Conservation (phyloP, 2,113 vertebrate genomes). For the Lepisosteus oculatus region DNA sequence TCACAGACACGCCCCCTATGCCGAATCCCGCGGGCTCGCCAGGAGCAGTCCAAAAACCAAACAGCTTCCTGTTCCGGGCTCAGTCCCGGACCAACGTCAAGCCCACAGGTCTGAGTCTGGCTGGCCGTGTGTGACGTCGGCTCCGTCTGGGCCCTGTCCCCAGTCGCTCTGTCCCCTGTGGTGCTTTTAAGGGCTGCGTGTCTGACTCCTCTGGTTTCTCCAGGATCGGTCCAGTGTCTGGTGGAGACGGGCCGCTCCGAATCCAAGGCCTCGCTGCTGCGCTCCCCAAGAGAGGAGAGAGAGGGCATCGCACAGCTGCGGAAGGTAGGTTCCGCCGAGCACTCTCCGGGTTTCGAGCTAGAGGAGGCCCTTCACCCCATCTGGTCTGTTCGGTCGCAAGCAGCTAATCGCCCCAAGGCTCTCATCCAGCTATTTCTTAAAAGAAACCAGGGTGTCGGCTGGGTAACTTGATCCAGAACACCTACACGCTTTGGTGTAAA, state of each 20-base stretch:
- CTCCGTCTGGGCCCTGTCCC: slow-evolving; percentile 30
- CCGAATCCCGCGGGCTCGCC: slow-evolving; percentile 56
- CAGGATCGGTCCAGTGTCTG: slow-evolving; percentile 14
- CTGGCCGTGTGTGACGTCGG: background rate
- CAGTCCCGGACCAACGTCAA: slow-evolving; percentile 66
- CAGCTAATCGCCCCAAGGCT: too few species aligned
- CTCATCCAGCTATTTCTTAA: too few species aligned
- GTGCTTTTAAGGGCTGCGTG: too few species aligned
- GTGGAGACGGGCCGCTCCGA: slow-evolving; percentile 60
- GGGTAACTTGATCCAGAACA: too few species aligned
- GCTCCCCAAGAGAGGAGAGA: slow-evolving; percentile 64
- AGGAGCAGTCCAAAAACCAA: slow-evolving; percentile 67
- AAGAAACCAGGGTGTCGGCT: too few species aligned
- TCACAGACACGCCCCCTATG: slow-evolving; percentile 41
- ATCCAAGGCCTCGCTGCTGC: slow-evolving; percentile 48
- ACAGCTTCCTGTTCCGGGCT: slow-evolving; percentile 83
- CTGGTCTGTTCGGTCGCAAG: too few species aligned
- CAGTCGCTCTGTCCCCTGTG: slow-evolving; percentile 8
- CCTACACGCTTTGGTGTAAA: too few species aligned
- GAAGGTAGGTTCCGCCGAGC: slow-evolving; percentile 55
- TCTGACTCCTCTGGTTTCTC: too few species aligned
- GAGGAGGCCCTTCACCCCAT: too few species aligned
- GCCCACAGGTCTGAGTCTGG: slow-evolving; percentile 49
- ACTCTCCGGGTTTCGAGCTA: too few species aligned
- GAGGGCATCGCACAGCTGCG: slow-evolving; percentile 66